Evolutionary conservation across 2,797 vertebrate genomes (phyloP), one percentile per base, ranked within the genome.

Genomic region (Melanotaenia trifasciata): DNA sequence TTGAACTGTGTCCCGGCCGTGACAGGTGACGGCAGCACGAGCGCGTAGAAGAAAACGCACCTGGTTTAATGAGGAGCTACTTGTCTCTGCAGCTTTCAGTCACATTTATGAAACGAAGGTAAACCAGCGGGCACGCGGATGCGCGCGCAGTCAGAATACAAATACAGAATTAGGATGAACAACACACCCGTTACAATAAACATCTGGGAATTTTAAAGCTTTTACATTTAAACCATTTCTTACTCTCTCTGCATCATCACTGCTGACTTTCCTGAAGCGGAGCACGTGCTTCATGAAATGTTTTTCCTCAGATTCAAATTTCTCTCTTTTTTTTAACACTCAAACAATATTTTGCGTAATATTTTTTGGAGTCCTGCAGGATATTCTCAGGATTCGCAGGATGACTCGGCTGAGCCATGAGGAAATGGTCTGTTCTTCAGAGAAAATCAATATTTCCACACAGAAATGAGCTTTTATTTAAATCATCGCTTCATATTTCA

Each of bases 1-100:
- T 72, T 80, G 74, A 86, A 86, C 81, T 30, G 51, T 28, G 12
- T 40, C 36, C 81, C 65, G 60, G 47, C 50, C 50, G 64, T 75
- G 70, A 74, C 78, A 79, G 75, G 82, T 83, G 76, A 81, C 59
- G 50, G 58, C 64, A 51, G 58, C 36, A 60, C 20, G 30, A 50
- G 53, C 59, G 59, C 60, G 26, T 10, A 35, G 47, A n/a, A 43
- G 38, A 36, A 50, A 32, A 1, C 20, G 47, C 18, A 1, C 65
- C 51, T 56, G 14, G 20, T 63, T 28, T 71, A 80, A 83, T 77
- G 51, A 70, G 64, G 16, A 10, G 67, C 0, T 70, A 32, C 35
- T 67, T 30, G 40, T n/a, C 69, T 30, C 38, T 13, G 5, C 8
- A 18, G 4, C 28, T 45, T 58, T 54, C 12, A 50, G 45, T 51